Evolutionary conservation across 2,888 invertebrate species (phyloP).

Genomic region (Drosophila conformis): DNA sequence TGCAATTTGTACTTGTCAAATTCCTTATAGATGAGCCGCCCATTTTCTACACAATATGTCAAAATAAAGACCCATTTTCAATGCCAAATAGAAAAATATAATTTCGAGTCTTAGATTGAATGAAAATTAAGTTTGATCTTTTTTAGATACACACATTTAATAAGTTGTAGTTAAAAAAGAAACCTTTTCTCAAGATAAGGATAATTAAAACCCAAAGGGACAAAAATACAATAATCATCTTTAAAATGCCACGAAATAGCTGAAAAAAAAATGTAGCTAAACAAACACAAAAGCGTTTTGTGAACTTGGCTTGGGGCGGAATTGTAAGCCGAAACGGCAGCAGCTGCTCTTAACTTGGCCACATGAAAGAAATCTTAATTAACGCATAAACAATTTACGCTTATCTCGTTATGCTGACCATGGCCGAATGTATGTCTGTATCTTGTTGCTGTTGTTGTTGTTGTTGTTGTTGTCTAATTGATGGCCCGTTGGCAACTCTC

Average conservation of each 20-base stretch:
- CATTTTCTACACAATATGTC: too few relatives aligned
- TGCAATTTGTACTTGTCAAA: not conserved
- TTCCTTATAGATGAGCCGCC: too few relatives aligned
- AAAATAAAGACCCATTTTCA: not conserved
- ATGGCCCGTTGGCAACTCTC: conserved; percentile 6
- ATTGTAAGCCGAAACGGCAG: conserved; percentile 22
- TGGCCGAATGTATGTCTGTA: conserved; percentile 27
- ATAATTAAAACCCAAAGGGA: not conserved
- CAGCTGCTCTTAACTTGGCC: conserved; percentile 36
- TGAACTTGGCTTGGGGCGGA: conserved; percentile 16
- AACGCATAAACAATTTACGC: conserved; percentile 68
- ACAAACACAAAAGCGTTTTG: conserved; percentile 5
- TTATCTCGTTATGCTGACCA: conserved; percentile 60
- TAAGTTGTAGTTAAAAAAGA: not conserved
- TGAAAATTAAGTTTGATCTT: not conserved
- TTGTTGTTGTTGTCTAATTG: conserved; percentile 17
- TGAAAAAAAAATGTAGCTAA: not conserved
- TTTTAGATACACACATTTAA: not conserved
- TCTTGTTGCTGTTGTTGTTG: conserved; percentile 5
- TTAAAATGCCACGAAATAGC: conserved; percentile 3
- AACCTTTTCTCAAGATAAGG: not conserved
- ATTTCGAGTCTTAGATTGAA: not conserved
- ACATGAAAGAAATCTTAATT: conserved; percentile 70
- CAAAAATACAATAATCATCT: not conserved
- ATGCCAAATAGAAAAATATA: not conserved